A percentile compares a stretch with the other conserved stretches of the same genome.
Evolutionary conservation across 2,113 vertebrate species (phyloP).

Genomic region (Murina feae): DNA sequence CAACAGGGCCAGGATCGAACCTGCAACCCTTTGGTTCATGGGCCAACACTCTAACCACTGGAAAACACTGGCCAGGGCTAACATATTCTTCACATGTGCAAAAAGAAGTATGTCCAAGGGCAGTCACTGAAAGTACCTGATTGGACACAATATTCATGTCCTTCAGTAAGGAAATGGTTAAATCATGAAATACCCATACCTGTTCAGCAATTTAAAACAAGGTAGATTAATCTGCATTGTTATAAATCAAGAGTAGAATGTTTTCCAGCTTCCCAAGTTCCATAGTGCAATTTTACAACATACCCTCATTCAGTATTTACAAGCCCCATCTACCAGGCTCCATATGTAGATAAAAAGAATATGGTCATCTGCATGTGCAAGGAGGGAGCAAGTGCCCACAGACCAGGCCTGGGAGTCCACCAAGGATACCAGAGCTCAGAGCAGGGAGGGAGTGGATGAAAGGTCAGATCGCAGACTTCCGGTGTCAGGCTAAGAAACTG

Average conservation of each 20-base stretch:
- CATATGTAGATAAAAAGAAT: background rate
- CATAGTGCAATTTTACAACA: background rate
- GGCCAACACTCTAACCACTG: too few relatives aligned
- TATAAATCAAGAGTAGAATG: background rate
- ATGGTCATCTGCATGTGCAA: background rate
- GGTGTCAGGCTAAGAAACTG: background rate
- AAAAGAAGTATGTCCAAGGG: background rate
- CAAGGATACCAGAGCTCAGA: background rate
- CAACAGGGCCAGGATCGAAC: too few relatives aligned
- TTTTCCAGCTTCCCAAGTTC: background rate
- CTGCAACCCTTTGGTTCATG: too few relatives aligned
- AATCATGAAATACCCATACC: background rate
- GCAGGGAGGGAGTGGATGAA: too few relatives aligned
- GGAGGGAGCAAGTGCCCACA: background rate
- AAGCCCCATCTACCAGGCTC: background rate
- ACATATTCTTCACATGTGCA: background rate
- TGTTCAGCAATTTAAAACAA: background rate
- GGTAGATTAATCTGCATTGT: background rate
- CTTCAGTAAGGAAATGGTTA: background rate
- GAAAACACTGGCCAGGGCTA: background rate
- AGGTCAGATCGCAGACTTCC: background rate
- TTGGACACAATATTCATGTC: background rate
- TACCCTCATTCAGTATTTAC: background rate
- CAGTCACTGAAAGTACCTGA: background rate
- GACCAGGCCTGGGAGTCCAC: background rate